Evolutionary conservation across 2,888 invertebrate species (phyloP), one percentile per base, ranked within the genome.

Genomic region (Melangyna quadrimaculata): DNA sequence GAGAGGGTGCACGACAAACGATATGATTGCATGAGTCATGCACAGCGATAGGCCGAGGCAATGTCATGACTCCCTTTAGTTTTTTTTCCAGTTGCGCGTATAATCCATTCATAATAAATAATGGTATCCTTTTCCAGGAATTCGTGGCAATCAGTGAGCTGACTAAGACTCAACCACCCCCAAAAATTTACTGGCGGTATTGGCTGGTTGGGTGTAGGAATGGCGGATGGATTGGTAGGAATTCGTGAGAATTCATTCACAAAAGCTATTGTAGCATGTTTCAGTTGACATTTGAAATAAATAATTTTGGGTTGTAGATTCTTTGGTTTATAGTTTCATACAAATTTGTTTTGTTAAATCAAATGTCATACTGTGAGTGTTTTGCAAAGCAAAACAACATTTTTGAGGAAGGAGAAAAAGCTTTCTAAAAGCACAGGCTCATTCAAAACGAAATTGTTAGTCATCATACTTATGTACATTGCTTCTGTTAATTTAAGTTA

Each of bases 41-140:
- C 17, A 19, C n/a, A 37, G 24, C 59, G 27, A 61, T 71, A 78
- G 55, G 40, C 63, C 71, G 71, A 72, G 78, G 51, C 10, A 83
- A 32, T 35, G 63, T 27, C 17, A 61, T 29, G 57, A 40, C 22
- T 37, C 19, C 63, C 55, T 51, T 43, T 67, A 48, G 48, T 35
- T 29, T 53, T 65, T 65, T 29, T 53, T 65, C 57, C 57, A 67
- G 43, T 55, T 37, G 59, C 75, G 67, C 67, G 55, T 67, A n/a
- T n/a, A 71, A 57, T 75, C 72, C 84, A 84, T 84, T 84, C 84
- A 84, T 84, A 84, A 80, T 84, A 84, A 72, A 80, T 80, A 80
- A 84, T 84, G 80, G 59, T 71, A 80, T 84, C 75, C 80, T 84
- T 84, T 84, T 84, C 84, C 80, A 84, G 45, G 84, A 84, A 84